These are phyloP conservation scores for Naso thynnoides DNA, from an alignment of 2,797 vertebrate species.

Conservation along the genomic window DNA sequence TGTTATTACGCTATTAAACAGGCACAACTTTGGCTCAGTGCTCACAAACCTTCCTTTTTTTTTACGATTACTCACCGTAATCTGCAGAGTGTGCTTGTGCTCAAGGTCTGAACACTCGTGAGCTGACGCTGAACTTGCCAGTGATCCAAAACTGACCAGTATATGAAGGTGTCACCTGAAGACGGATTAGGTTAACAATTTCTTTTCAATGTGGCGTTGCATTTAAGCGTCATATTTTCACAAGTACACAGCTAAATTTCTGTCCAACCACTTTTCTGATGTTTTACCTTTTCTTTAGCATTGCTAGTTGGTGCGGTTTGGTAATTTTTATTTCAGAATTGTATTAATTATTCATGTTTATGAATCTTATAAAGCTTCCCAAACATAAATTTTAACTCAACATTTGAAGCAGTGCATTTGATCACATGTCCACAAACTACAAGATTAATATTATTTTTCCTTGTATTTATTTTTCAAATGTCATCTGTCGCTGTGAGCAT, in stretches of 20 bases:
- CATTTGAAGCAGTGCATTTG: not conserved
- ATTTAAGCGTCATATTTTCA: not conserved
- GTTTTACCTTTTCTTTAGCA: not conserved
- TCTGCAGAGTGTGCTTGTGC: not conserved
- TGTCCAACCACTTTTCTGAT: not conserved
- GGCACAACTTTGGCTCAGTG: constrained; percentile 39
- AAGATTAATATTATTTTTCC: not conserved
- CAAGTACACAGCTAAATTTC: not conserved
- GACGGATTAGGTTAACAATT: not conserved
- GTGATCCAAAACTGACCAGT: not conserved
- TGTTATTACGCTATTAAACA: constrained; percentile 20
- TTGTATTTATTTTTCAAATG: too few species aligned
- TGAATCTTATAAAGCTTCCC: not conserved
- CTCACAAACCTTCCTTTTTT: constrained; percentile 42
- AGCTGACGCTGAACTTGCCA: not conserved
- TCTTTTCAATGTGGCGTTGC: not conserved
- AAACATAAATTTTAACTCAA: not conserved
- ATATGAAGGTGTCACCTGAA: not conserved
- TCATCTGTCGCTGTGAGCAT: too few species aligned
- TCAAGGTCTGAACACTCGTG: constrained; percentile 1
- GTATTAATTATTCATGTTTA: not conserved
- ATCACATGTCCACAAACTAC: not conserved
- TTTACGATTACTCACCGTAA: constrained; percentile 18
- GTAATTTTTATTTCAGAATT: not conserved
- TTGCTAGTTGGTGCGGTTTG: not conserved